Evolutionary conservation across 2,797 vertebrate species (phyloP), one percentile per base, ranked within the genome.

Genomic region (Argyrosomus regius): DNA sequence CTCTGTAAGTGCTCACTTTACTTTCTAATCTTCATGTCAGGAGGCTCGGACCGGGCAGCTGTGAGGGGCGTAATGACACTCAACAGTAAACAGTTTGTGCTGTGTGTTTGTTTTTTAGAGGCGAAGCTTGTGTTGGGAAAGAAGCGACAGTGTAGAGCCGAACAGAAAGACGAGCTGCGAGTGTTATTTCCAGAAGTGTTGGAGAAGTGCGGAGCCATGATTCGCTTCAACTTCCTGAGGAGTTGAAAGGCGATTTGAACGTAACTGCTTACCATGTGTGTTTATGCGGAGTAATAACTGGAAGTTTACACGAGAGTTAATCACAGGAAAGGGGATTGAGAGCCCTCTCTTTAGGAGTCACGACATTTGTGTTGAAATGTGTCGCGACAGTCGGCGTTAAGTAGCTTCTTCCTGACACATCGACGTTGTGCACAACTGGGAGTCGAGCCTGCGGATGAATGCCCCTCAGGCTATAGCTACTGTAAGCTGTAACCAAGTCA

Each of bases 1-100:
- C 87, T 93, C 89, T 69, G 95, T 96, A 81, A 96, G 95, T 95
- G 73, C 84, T 85, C 81, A 81, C 89, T 85, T 85, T 81, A 87
- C 78, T 92, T 89, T 89, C 57, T 54, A 58, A 75, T 73, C 62
- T 49, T 59, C 53, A 3, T 5, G 82, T 71, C 57, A 58, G 61
- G 46, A 61, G 62, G 74, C 39, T 77, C 48, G 31, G 50, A 70
- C 3, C 50, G 52, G 54, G 39, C 69, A 78, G 66, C 81, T 79
- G 79, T 3, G 66, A 14, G 58, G 39, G 56, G 48, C 12, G 64
- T 3, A 17, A 13, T 3, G 56, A 49, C 35, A 20, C 7, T 9
- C 13, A 64, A 66, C 90, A 64, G 52, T 6, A 39, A 75, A 78
- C 63, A 48, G 56, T 67, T 70, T 67, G 78, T 84, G 1, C 49